phyloP scores from a whole-genome alignment of 2,797 vertebrate species.

The Mallotus villosus region DNA sequence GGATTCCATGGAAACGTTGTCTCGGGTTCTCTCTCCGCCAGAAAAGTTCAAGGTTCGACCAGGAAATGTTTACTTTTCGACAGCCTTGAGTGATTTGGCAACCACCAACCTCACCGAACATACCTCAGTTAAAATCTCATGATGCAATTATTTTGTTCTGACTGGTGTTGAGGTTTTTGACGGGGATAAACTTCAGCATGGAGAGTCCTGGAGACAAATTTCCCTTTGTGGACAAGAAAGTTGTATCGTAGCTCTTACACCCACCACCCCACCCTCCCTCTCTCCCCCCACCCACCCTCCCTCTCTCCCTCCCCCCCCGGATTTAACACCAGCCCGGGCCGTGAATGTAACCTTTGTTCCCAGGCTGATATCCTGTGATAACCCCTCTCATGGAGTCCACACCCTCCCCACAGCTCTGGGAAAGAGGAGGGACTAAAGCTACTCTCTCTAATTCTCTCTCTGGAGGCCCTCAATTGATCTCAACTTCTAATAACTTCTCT shows the following conservation, averaged over 20 bases:
- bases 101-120: not conserved
- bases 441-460: conserved; percentile 1
- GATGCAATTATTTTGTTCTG: too few relatives aligned
- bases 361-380: conserved; percentile 9
- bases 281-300: too few relatives aligned
- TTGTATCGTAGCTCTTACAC: conserved; percentile 17
- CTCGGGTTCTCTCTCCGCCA: not conserved
- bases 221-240: too few relatives aligned
- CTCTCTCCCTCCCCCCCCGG: too few relatives aligned
- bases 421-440: conserved; percentile 7
- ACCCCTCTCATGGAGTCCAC: not conserved
- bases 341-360: conserved; percentile 51
- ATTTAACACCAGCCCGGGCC: conserved; percentile 14
- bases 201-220: too few relatives aligned
- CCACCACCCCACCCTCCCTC: too few relatives aligned
- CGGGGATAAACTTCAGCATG: too few relatives aligned
- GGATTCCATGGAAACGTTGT: conserved; percentile 54
- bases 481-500: not conserved
- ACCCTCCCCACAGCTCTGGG: not conserved
- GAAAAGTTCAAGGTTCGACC: conserved; percentile 44
- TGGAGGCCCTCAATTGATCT: conserved; percentile 1
- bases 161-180: too few relatives aligned
- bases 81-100: conserved; percentile 17
- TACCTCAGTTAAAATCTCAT: too few relatives aligned
- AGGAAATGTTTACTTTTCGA: conserved; percentile 34